phyloP scores from a whole-genome alignment of 2,888 invertebrate species.

The Hypomecis punctinalis region DNA sequence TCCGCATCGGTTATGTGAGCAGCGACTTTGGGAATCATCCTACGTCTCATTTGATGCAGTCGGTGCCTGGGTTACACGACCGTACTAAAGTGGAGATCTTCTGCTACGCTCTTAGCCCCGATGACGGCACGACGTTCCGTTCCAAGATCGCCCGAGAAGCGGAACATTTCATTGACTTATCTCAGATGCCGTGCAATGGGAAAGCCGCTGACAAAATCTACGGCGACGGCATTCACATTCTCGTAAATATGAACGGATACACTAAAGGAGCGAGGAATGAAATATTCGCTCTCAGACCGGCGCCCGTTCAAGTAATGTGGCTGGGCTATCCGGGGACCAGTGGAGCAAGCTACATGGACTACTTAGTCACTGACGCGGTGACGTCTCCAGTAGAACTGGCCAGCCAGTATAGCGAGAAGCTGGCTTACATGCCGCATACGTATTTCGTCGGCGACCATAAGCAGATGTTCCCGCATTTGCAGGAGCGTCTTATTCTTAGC shows the following conservation, averaged over 20 bases:
- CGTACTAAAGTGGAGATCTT: conserved; percentile 94
- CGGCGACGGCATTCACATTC: conserved; percentile 97
- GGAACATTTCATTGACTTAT: conserved; percentile 98
- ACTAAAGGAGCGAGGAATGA: conserved; percentile 99
- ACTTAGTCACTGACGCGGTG: conserved; percentile 97
- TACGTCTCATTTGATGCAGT: conserved; percentile 99
- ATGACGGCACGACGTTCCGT: conserved; percentile 99
- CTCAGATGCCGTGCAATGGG: conserved; percentile 97
- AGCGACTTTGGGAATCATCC: conserved; percentile 99
- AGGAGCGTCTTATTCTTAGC: conserved; percentile 94
- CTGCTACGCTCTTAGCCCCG: conserved; percentile 97
- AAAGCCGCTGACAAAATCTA: conserved; percentile 99
- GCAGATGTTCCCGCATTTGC: conserved; percentile 99
- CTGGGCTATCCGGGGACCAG: conserved; percentile 99
- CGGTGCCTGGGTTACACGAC: conserved; percentile 97
- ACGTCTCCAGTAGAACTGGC: conserved; percentile 97
- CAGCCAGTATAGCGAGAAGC: conserved; percentile 97
- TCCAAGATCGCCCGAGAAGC: conserved; percentile 97
- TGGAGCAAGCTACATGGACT: conserved; percentile 99
- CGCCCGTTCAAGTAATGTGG: conserved; percentile 99
- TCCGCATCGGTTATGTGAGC: conserved; percentile 98
- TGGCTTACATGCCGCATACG: conserved; percentile 99
- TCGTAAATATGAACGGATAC: conserved; percentile 99
- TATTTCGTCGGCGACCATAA: conserved; percentile 99
- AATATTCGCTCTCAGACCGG: conserved; percentile 98